phyloP scores from a whole-genome alignment of 2,797 vertebrate species.

The Petrocephalus sullivani region DNA sequence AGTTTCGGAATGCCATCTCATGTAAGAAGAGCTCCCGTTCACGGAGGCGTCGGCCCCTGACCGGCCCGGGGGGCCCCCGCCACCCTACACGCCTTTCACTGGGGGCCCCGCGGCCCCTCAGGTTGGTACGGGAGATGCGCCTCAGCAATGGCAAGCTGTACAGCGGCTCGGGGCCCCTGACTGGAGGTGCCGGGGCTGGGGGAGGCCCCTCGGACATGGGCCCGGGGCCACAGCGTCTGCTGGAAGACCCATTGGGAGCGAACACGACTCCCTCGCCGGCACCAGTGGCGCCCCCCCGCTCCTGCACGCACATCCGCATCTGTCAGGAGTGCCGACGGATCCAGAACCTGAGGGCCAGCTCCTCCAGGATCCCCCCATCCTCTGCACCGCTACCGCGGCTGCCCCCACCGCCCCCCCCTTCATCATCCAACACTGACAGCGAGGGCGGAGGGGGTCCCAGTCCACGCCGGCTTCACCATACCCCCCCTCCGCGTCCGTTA shows the following conservation, averaged over 20 bases:
- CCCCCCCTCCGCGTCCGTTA: constrained; percentile 52
- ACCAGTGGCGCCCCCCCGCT: constrained; percentile 54
- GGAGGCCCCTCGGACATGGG: constrained; percentile 52
- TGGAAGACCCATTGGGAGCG: constrained; percentile 56
- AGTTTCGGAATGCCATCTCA: constrained; percentile 77
- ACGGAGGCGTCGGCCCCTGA: constrained; percentile 62
- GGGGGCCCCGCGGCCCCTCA: constrained; percentile 62
- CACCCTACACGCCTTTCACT: constrained; percentile 65
- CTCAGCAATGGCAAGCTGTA: constrained; percentile 85
- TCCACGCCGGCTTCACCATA: constrained; percentile 52
- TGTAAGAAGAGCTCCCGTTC: constrained; percentile 81
- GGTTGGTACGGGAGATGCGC: constrained; percentile 76
- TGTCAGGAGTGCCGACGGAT: constrained; percentile 85
- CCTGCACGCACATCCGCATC: constrained; percentile 81
- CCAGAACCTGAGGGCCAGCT: constrained; percentile 67
- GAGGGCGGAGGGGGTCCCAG: constrained; percentile 54
- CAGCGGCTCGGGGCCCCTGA: constrained; percentile 68
- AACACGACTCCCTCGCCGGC: constrained; percentile 53
- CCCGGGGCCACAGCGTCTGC: constrained; percentile 63
- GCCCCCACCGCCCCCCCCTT: constrained; percentile 52
- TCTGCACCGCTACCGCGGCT: constrained; percentile 49
- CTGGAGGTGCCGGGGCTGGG: constrained; percentile 32
- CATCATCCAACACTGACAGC: constrained; percentile 52
- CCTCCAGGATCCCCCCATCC: constrained; percentile 46
- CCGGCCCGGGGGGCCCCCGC: constrained; percentile 54